Percentiles rank a stretch among this genome's conserved stretches.
These are phyloP conservation scores for Pegoplata infirma DNA, from an alignment of 2,888 invertebrate genomes.

Conservation along the genomic window DNA sequence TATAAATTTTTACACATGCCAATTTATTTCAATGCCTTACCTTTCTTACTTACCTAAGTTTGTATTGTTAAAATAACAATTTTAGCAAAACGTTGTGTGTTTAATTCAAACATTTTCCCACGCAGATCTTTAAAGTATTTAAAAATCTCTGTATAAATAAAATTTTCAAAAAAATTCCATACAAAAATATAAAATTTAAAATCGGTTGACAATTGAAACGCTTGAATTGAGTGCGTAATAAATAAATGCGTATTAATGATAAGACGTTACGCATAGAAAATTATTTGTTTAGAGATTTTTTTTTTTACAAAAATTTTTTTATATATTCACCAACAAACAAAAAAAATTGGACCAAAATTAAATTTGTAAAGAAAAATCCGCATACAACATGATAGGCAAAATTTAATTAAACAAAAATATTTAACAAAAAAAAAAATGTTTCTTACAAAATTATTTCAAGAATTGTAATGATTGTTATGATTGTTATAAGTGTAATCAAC, in stretches of 20 bases:
- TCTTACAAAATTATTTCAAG: not conserved
- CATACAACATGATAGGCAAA: not conserved
- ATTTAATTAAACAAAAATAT: not conserved
- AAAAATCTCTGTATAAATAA: not conserved
- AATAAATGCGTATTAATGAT: not conserved
- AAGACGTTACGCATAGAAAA: not conserved
- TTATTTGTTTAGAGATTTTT: too few species aligned
- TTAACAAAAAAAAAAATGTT: not conserved
- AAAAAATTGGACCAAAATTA: not conserved
- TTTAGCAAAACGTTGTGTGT: not conserved
- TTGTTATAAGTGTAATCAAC: not conserved
- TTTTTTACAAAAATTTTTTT: too few species aligned
- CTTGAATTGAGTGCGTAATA: not conserved
- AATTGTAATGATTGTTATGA: not conserved
- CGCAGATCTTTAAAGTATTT: not conserved
- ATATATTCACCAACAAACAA: too few species aligned
- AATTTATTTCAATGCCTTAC: not conserved
- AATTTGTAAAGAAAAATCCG: not conserved
- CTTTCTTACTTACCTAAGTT: too few species aligned
- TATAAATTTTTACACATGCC: not conserved
- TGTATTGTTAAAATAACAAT: not conserved
- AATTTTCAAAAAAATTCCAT: not conserved
- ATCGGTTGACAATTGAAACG: not conserved
- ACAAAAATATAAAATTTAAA: too few species aligned
- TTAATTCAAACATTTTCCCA: not conserved